phyloP scores from a whole-genome alignment of 2,797 vertebrate genomes.

The Ptychobarbus kaznakovi region DNA sequence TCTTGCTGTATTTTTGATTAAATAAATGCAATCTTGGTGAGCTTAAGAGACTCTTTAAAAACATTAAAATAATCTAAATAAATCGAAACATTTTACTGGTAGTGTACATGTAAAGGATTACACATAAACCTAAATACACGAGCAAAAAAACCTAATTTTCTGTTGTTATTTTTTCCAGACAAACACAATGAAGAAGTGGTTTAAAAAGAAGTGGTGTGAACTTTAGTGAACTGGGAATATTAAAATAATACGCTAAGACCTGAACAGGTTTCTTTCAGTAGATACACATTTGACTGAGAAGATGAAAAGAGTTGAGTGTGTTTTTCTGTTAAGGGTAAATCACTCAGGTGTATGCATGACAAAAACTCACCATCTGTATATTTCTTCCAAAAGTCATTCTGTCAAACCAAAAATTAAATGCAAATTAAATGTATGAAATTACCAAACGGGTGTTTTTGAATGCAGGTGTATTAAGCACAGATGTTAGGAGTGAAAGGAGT shows the following conservation, averaged over 20 bases:
- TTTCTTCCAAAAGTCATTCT: constrained; percentile 88
- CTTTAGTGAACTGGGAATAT: background rate
- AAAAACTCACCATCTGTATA: constrained; percentile 79
- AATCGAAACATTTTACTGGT: background rate
- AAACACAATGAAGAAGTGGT: background rate
- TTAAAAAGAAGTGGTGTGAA: background rate
- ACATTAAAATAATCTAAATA: background rate
- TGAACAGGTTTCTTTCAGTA: background rate
- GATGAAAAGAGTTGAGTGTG: background rate
- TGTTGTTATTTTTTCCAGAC: background rate
- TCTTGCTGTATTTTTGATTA: background rate
- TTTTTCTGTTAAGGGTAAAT: background rate
- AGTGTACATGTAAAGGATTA: background rate
- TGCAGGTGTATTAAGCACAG: background rate
- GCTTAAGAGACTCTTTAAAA: background rate
- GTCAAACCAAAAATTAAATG: constrained; percentile 24
- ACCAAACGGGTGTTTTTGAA: constrained; percentile 11
- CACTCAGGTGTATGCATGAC: background rate
- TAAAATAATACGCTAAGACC: background rate
- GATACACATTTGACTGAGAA: background rate
- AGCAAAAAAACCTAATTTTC: background rate
- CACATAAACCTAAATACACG: background rate
- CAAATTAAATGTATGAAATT: background rate
- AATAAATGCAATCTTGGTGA: background rate
- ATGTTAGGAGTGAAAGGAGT: background rate